A percentile compares a stretch with the other conserved stretches of the same genome.
These are phyloP conservation scores for Miichthys miiuy DNA, from an alignment of 2,797 vertebrate genomes.

Conservation along the genomic window DNA sequence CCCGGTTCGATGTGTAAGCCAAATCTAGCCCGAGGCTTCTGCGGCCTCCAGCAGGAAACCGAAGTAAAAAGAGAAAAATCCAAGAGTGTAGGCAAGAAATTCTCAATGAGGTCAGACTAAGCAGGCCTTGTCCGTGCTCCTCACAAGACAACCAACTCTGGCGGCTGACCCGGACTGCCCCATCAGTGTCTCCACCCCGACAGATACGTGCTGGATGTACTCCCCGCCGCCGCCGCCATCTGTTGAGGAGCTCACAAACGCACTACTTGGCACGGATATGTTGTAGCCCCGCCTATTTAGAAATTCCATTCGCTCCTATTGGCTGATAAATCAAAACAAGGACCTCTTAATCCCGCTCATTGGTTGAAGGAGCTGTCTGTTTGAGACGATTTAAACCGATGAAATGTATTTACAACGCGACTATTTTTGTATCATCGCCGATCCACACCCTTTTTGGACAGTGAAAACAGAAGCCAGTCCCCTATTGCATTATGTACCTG, in stretches of 20 bases:
- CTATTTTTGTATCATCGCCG: slow-evolving; percentile 66
- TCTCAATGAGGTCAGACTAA: not conserved
- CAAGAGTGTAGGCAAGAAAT: not conserved
- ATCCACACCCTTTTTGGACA: slow-evolving; percentile 67
- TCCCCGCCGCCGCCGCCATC: slow-evolving; percentile 75
- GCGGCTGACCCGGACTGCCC: slow-evolving; percentile 22
- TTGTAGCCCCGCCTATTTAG: slow-evolving; percentile 54
- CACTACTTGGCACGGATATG: slow-evolving; percentile 44
- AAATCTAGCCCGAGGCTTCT: slow-evolving; percentile 75
- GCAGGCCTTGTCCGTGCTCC: slow-evolving; percentile 28
- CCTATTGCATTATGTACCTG: slow-evolving; percentile 15
- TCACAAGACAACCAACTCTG: slow-evolving; percentile 27
- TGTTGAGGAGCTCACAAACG: slow-evolving; percentile 72
- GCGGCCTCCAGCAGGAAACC: slow-evolving; percentile 61
- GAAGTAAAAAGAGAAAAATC: not conserved
- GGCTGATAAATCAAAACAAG: slow-evolving; percentile 64
- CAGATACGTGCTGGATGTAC: slow-evolving; percentile 52
- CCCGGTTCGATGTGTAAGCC: slow-evolving; percentile 20
- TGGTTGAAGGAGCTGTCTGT: slow-evolving; percentile 57
- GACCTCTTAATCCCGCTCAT: not conserved
- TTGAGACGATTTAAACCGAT: slow-evolving; percentile 52
- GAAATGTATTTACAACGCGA: slow-evolving; percentile 44
- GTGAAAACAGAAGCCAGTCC: slow-evolving; percentile 14
- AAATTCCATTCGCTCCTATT: slow-evolving; percentile 68
- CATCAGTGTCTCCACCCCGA: slow-evolving; percentile 60